Percentiles rank a stretch among this genome's conserved stretches.
Conservation (phyloP, 37 sponge, comb jelly and placozoan species). For the Beroe forskalii region DNA sequence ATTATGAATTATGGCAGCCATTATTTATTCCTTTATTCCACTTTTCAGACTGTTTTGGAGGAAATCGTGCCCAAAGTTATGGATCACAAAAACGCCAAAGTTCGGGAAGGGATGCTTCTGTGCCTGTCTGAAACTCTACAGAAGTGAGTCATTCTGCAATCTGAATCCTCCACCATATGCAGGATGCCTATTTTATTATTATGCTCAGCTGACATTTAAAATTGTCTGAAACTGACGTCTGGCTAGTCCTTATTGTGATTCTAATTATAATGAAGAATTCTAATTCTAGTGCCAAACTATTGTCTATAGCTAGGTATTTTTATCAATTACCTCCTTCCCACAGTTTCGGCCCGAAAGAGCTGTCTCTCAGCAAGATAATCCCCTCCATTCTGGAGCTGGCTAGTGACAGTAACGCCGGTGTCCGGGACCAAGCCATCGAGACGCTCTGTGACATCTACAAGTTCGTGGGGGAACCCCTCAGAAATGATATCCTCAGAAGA, state of each 20-base stretch:
- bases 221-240: no score
- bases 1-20: neutral
- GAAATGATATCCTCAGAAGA: slow-evolving; percentile 10
- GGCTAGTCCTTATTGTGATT: no score
- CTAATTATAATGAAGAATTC: no score
- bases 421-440: slow-evolving; percentile 36
- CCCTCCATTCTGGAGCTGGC: slow-evolving; percentile 15
- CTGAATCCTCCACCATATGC: no score
- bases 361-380: slow-evolving; percentile 13
- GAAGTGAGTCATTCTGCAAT: neutral
- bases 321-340: neutral
- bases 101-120: slow-evolving; percentile 20
- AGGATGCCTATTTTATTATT: no score
- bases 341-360: slow-evolving; percentile 43
- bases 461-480: slow-evolving; percentile 26
- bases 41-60: slow-evolving; percentile 33
- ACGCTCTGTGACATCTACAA: slow-evolving; percentile 7
- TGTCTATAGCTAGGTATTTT: no score
- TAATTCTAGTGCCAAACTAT: no score
- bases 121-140: slow-evolving; percentile 14
- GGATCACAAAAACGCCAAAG: slow-evolving; percentile 44
- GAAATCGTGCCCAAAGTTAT: neutral
- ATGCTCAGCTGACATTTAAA: no score
- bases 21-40: no score
- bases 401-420: neutral